Conservation (phyloP, 2,797 vertebrate species). For the Prionace glauca region DNA sequence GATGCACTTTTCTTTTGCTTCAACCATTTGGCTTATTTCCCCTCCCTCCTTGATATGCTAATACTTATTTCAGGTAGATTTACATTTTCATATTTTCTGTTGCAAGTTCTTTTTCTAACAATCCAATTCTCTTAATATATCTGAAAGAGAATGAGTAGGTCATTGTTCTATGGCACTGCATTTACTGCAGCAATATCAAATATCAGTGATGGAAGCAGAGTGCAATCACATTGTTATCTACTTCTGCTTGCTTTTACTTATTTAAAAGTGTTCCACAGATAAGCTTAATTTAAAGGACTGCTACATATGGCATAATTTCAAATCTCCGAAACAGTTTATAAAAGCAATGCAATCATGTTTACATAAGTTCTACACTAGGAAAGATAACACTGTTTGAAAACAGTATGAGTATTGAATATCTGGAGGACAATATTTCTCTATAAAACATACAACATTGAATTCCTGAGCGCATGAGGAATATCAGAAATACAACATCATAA, state of each 20-base stretch:
- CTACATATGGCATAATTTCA: neutral
- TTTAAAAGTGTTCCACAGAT: conserved; percentile 3
- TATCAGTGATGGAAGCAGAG: conserved; percentile 25
- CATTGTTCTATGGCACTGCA: conserved; percentile 12
- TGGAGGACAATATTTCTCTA: neutral
- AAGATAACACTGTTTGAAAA: neutral
- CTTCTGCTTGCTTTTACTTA: neutral
- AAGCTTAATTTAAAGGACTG: conserved; percentile 26
- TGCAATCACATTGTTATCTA: conserved; percentile 8
- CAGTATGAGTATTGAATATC: neutral
- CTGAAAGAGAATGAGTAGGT: neutral
- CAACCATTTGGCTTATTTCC: neutral
- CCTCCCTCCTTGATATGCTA: neutral
- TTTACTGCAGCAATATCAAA: conserved; percentile 22
- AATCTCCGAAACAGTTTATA: neutral
- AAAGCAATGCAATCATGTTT: neutral
- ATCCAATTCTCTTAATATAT: conserved; percentile 20
- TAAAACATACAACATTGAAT: neutral
- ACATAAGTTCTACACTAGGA: neutral
- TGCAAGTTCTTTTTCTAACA: neutral
- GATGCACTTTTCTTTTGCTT: conserved; percentile 22
- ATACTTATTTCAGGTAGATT: neutral
- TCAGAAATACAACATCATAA: neutral
- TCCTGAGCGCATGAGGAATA: neutral
- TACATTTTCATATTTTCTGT: neutral